Base-by-base conservation (phyloP, 2,888 invertebrate genomes). In the Tenthredo notha region DNA sequence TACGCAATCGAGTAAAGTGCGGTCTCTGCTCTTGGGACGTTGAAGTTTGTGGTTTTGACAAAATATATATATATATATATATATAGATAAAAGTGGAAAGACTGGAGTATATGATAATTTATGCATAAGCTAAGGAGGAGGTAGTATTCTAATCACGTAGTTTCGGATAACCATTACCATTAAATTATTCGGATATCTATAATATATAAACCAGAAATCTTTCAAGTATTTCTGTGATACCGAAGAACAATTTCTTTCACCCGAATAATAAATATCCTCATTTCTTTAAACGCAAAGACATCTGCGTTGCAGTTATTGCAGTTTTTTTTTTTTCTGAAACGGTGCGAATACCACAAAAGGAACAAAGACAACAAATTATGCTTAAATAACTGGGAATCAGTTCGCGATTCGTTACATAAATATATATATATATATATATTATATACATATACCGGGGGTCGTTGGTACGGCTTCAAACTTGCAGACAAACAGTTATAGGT, bases 1-100 rank as follows among this genome's bases (percentile, higher is more conserved):
- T 77, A 77, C 77, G 54, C 54, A 77, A 77, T 77, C 77, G 77
- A 33, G 77, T 18, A 77, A 77, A 77, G 77, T 77, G 77, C 77
- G 77, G 77, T 54, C 33, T 7, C 37, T 37, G 29, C 33, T 29
- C 29, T 54, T 54, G 7, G 25, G 50, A 43, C 54, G 18, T 54
- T n/a, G 29, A 15, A 77, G 50, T 47, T 54, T 54, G 77, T 33
- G 77, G 77, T 77, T 77, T 77, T 50, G 50, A 77, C 54, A 77
- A 77, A 77, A 77, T 54, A 75, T 15, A 43, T 9, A 33, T 4
- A 18, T 18, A 54, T 77, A 47, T n/a, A 77, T 54, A 75, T 15
- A 43, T 9, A 33, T 4, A 18, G 29, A 54, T 77, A 47, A 77
- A 77, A 74, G 18, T 43, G 12, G 25, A 18, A 12, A 15, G n/a